Base-by-base conservation (phyloP, 2,113 vertebrate genomes). In the Alces alces region DNA sequence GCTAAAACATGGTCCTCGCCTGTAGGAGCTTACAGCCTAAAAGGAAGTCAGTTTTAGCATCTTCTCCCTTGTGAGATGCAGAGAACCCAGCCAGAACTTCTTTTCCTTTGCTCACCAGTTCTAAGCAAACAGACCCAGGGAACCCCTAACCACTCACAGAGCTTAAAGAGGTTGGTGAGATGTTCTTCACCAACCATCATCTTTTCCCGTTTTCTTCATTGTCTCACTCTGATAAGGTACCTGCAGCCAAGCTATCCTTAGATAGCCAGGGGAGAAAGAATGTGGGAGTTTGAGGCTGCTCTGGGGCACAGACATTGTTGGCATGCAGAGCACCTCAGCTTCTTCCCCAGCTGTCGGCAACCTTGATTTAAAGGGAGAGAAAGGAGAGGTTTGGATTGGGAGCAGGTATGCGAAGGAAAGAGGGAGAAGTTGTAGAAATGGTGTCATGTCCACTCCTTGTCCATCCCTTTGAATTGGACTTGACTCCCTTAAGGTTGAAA, bases 351-450 rank as follows among this genome's bases (percentile, higher is more conserved):
- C 36, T 79, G 28, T 45, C 25, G 66, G 55, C 50, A 61, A n/a
- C 17, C 45, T 88, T 93, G 82, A 80, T 60, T 93, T 78, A 45
- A 87, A 52, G 36, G 14, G 91, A 89, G 33, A 92, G 33, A 95
- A 88, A 91, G 7, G 94, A 86, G 6, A 25, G 57, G 43, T 54
- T 83, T 43, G 55, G 50, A n/a, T 64, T 87, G 80, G 70, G 64
- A 87, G 17, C 45, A 73, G 23, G 54, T 70, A 58, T 70, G 5
- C 73, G 11, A 61, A 76, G 17, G 14, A 39, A 70, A 58, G 30
- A 54, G 33, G 30, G 43, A 25, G n/a, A 36, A 13, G 33, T 2
- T 16, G 27, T 16, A 6, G 43, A 57, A 55, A 52, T 33, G 28
- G 7, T 7, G 4, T 17, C 8, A 1, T 5, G 19, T 64, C 57